Evolutionary conservation across 2,113 vertebrate genomes (phyloP).

Genomic region (Epinephelus moara): DNA sequence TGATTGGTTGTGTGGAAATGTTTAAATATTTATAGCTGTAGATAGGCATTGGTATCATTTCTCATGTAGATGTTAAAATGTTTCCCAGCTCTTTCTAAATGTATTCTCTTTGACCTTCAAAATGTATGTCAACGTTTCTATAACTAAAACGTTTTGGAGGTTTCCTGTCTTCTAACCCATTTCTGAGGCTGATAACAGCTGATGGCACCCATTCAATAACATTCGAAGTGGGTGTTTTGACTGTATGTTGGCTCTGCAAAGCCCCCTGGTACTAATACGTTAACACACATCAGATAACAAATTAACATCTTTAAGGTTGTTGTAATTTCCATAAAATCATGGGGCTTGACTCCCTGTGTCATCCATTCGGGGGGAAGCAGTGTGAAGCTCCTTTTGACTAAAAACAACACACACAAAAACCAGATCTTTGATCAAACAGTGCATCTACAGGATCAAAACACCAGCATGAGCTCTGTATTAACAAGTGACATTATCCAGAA

Average conservation of each 20-base stretch:
- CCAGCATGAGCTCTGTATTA: background rate
- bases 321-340: background rate
- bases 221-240: background rate
- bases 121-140: too few species aligned
- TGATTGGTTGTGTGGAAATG: too few species aligned
- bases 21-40: too few species aligned
- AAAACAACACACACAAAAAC: constrained; percentile 12
- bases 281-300: background rate
- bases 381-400: background rate
- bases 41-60: too few species aligned
- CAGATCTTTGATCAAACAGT: background rate
- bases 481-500: background rate
- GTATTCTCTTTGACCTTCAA: too few species aligned
- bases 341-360: background rate
- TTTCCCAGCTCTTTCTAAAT: too few species aligned
- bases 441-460: background rate
- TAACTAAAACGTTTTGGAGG: too few species aligned
- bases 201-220: too few species aligned
- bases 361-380: background rate
- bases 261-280: background rate
- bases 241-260: background rate
- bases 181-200: too few species aligned
- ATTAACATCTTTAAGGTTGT: background rate
- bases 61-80: too few species aligned
- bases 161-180: too few species aligned